Base-by-base conservation (phyloP, 2,113 vertebrate species). In the Notarius quadriscutis region DNA sequence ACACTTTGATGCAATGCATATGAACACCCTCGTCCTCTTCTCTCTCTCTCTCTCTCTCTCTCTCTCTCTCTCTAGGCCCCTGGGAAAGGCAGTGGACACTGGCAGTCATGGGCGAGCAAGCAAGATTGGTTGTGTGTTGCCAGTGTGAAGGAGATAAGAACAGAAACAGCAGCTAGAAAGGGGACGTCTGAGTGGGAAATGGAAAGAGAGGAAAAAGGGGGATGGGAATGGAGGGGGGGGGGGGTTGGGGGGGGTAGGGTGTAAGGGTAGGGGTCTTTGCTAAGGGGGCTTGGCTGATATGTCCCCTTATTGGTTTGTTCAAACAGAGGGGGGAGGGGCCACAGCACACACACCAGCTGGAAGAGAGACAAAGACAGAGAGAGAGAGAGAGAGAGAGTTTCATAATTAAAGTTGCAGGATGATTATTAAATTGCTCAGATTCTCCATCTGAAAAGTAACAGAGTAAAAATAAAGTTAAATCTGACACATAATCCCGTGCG, bases 141-240 rank as follows among this genome's bases (percentile, higher is more conserved):
- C 92, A 93, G 94, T 93, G 93, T 94, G 94, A 92, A 94, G 92
- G 93, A 94, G 94, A 95, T 94, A 94, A 95, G 93, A 93, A 91
- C 90, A 92, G 88, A 91, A 92, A 93, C 87, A 92, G 92, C 87
- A 88, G 89, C 85, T 84, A 85, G 85, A 69, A 88, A 27, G 88
- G 84, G 84, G 62, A 87, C 60, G 81, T 81, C 69, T 94, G 93
- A 94, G 92, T 92, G 92, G 92, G 93, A 93, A 93, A 93, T 91
- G 90, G 93, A 91, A 91, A 90, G 93, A 90, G 91, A 89, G 92
- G 92, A 92, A 92, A 91, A 92, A 90, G 91, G 92, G 92, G 90
- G 92, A 89, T 91, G 74, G 74, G 74, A n/a, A 22, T 4, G 79
- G 81, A 72, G 22, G 22, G 71, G 48, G 0, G 2, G 91, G 91